Base-by-base conservation (phyloP, 2,888 invertebrate genomes). In the Coelinius sp. region DNA sequence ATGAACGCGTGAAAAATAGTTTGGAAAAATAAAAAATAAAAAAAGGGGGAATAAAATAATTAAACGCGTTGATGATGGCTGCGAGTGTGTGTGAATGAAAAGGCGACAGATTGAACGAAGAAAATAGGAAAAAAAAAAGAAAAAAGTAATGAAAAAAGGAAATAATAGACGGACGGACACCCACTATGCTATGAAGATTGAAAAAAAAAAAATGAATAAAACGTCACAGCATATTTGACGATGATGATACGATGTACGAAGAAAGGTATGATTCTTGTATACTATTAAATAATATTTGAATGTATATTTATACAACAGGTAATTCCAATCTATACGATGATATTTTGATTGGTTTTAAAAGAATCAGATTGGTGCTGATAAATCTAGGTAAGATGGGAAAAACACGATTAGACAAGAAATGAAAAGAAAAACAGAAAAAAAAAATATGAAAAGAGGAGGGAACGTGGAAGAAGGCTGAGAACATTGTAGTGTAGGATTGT, bases 321-420 rank as follows among this genome's bases (percentile, higher is more conserved):
- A 86, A 86, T 84, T 65, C 84, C 83, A 84, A 85, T 85, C 84
- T 85, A 84, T 84, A 84, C 81, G 83, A n/a, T n/a, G n/a, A 85
- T 86, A 86, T 85, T 86, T 87, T 85, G 81, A 85, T 86, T 86
- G 84, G 83, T 85, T 86, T 85, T 83, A 82, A 83, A 71, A 71
- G 53, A 83, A 86, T 85, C 85, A 84, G 84, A 86, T 86, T 87
- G 87, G 87, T 87, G 87, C 87, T 87, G 87, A 87, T 85, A 83
- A 83, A 53, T n/a, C n/a, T 79, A 79, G 76, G 74, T 76, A 77
- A 79, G 74, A 63, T 68, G 75, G 59, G 63, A 73, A 73, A 74
- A 68, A 56, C 59, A 62, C 67, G 62, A 70, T 71, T 41, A 41
- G n/a, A n/a, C n/a, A n/a, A n/a, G n/a, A n/a, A n/a, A n/a, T 8